These are phyloP conservation scores for Parnassius glacialis DNA, from an alignment of 2,888 invertebrate species.

Conservation along the genomic window DNA sequence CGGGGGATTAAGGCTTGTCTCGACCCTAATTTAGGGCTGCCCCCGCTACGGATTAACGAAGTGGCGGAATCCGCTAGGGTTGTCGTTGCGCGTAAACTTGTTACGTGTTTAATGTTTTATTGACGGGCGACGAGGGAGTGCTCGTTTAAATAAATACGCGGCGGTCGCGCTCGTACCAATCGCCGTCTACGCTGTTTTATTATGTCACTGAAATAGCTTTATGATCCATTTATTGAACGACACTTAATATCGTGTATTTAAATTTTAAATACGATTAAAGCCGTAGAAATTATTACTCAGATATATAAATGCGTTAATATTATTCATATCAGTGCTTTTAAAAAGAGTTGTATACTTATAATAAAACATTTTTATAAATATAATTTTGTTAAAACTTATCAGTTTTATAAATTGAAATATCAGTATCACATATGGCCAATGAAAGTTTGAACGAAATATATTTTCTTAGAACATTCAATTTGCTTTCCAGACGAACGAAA, in stretches of 20 bases:
- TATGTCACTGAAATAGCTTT: slow-evolving; percentile 18
- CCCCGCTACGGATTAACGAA: slow-evolving; percentile 81
- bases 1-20: slow-evolving; percentile 81
- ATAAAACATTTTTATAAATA: too few species aligned
- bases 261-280: too few species aligned
- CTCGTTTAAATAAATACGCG: slow-evolving; percentile 77
- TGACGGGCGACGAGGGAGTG: slow-evolving; percentile 77
- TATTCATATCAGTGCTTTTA: too few species aligned
- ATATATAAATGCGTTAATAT: too few species aligned
- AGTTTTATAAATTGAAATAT: too few species aligned
- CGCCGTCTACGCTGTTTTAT: slow-evolving; percentile 33
- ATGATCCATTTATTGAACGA: slow-evolving; percentile 26
- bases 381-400: too few species aligned
- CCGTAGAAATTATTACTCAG: too few species aligned
- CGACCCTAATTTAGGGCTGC: slow-evolving; percentile 82
- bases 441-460: too few species aligned
- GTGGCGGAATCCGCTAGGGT: slow-evolving; percentile 80
- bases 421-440: too few species aligned
- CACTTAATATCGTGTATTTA: slow-evolving; percentile 19
- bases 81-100: slow-evolving; percentile 80
- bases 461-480: too few species aligned
- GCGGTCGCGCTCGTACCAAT: slow-evolving; percentile 43
- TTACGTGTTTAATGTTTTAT: slow-evolving; percentile 81
- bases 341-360: too few species aligned
- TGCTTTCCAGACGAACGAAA: too few species aligned